Conservation (phyloP, 2,113 vertebrate species). For the Mola mola region DNA sequence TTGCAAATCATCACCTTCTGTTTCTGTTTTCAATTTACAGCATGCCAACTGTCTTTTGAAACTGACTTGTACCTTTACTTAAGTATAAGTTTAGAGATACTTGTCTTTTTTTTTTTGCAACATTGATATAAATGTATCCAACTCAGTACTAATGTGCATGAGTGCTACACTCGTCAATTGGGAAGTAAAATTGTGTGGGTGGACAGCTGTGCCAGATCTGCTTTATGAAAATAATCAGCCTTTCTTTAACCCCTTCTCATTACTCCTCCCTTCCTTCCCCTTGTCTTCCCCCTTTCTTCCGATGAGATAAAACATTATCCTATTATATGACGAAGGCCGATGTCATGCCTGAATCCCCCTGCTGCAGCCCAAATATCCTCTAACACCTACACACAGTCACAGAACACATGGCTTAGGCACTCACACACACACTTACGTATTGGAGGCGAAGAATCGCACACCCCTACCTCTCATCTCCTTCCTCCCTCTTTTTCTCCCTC, state of each 20-base stretch:
- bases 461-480: slow-evolving; percentile 40
- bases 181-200: slow-evolving; percentile 50
- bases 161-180: slow-evolving; percentile 19
- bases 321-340: slow-evolving; percentile 66
- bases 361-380: slow-evolving; percentile 67
- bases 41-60: too few relatives aligned
- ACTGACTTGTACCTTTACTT: too few relatives aligned
- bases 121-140: too few relatives aligned
- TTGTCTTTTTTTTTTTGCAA: too few relatives aligned
- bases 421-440: slow-evolving; percentile 32
- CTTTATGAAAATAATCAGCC: slow-evolving; percentile 59
- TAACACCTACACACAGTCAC: slow-evolving; percentile 71
- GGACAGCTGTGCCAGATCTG: slow-evolving; percentile 54
- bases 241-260: slow-evolving; percentile 36
- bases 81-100: too few relatives aligned
- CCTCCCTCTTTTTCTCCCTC: slow-evolving; percentile 11
- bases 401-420: slow-evolving; percentile 52
- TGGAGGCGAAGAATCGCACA: slow-evolving; percentile 41
- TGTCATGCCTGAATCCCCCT: slow-evolving; percentile 70
- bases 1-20: too few relatives aligned
- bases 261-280: slow-evolving; percentile 22
- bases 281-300: slow-evolving; percentile 51
- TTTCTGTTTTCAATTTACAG: too few relatives aligned
- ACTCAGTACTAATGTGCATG: too few relatives aligned
- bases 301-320: slow-evolving; percentile 72